Evolutionary conservation across 1,140 invertebrate genomes (phyloP), one percentile per base, ranked within the genome.

Genomic region (Latrodectus geometricus): DNA sequence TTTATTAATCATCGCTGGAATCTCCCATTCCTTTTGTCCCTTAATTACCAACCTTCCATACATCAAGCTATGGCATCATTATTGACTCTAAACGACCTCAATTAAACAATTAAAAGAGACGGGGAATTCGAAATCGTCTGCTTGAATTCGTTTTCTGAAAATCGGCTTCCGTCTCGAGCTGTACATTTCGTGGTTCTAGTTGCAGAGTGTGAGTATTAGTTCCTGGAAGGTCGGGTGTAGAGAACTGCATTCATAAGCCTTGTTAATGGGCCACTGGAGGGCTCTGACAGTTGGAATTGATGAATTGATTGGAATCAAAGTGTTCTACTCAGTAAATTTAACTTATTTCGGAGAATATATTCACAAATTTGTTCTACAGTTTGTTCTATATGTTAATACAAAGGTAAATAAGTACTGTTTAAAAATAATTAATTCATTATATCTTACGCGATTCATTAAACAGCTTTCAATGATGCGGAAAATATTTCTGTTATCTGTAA

Each of bases 31-130:
- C 23, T 11, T 35, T 73, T 73, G 48, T 73, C 21, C 35, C 11
- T 23, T 73, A 73, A 73, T 73, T 73, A 73, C 70, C 70, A 8
- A 4, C 17, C 23, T 73, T 49, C 70, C 70, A 73, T 73, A 49
- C 70, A 73, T 73, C 70, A 73, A 49, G 70, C 17, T 12, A 20
- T 48, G 54, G 17, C 21, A 73, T 73, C 70, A 73, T 73, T 73
- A 73, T 73, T 73, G 70, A 73, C 70, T 73, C 35, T 73, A 73
- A 73, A 48, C 48, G 70, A 73, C 70, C 70, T 73, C 70, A 73
- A 73, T 73, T 73, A 73, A 73, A 73, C 70, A 73, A 73, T 73
- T 73, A 48, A 73, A 73, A 73, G 70, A 73, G 54, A 61, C 8
- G 70, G 35, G 17, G 48, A 35, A 49, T 73, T 73, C 70, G n/a